Base-by-base conservation (phyloP, 2,797 vertebrate genomes). In the Danio aesculapii region DNA sequence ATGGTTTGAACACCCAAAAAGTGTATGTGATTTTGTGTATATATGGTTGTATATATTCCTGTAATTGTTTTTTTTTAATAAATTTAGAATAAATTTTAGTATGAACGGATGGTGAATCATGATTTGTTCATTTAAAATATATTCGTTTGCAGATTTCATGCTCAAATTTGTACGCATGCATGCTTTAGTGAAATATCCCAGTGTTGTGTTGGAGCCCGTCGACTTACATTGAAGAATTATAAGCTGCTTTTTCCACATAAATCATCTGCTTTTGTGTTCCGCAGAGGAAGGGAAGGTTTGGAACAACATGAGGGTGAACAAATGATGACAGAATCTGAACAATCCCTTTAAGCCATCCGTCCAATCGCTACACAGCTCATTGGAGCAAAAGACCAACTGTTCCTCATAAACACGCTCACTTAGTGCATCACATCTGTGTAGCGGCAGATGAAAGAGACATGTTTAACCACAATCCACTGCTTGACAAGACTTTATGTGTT, bases 381-480 rank as follows among this genome's bases (percentile, higher is more conserved):
- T 70, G 57, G 50, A 78, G 66, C 46, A 79, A 39, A 14, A 59
- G 21, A 80, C 53, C 69, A 73, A 71, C 78, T 80, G 69, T 80
- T 80, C 41, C 78, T 80, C 50, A 80, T 62, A 47, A 80, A 73
- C 49, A 47, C 13, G 3, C 41, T 66, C 19, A 61, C 58, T 63
- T 71, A 39, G 17, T 68, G 21, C 44, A 41, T 61, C 61, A 49
- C 49, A 55, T 75, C 41, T 59, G 55, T 2, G 13, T n/a, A 50
- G 39, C 12, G 7, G 44, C 13, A 30, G 63, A 68, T 75, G 19
- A 82, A 62, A 55, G 74, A 75, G 63, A 53, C 50, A 19, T 80
- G 59, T 73, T 80, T 66, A 80, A 80, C 61, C 68, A 64, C 78
- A 73, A 73, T 72, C 77, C 69, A 73, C 49, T 57, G 14, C 14